phyloP scores from a whole-genome alignment of 1,140 invertebrate species.

The Antheraea mylitta region DNA sequence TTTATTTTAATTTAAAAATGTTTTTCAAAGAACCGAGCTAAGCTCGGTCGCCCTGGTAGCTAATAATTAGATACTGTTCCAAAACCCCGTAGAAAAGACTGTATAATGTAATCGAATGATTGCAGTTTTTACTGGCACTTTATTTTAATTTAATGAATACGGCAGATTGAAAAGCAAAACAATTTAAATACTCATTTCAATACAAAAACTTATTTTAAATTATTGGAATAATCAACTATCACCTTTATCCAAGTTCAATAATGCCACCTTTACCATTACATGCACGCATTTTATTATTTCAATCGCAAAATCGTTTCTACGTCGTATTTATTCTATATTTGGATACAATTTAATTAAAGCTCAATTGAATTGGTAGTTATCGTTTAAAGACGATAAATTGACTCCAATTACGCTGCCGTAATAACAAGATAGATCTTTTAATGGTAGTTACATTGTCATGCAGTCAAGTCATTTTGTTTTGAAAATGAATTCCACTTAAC shows the following conservation, averaged over 20 bases:
- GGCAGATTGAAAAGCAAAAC: too few species aligned
- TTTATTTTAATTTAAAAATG: too few species aligned
- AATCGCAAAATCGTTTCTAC: background rate
- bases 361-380: slow-evolving; percentile 4
- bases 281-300: background rate
- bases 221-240: too few species aligned
- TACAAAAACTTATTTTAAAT: too few species aligned
- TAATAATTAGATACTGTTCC: too few species aligned
- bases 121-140: too few species aligned
- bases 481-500: background rate
- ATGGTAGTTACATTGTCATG: background rate
- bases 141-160: too few species aligned
- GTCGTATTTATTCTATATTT: background rate
- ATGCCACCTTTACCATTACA: background rate
- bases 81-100: too few species aligned
- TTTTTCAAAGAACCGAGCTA: too few species aligned
- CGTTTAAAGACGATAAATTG: background rate
- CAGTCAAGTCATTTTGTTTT: background rate
- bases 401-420: slow-evolving; percentile 1
- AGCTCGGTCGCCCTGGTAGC: too few species aligned
- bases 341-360: background rate
- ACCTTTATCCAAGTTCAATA: background rate
- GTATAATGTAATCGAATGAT: too few species aligned
- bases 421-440: slow-evolving; percentile 3
- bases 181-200: too few species aligned